These are phyloP conservation scores for Elanoides forficatus DNA, from an alignment of 2,113 vertebrate species.

Conservation along the genomic window DNA sequence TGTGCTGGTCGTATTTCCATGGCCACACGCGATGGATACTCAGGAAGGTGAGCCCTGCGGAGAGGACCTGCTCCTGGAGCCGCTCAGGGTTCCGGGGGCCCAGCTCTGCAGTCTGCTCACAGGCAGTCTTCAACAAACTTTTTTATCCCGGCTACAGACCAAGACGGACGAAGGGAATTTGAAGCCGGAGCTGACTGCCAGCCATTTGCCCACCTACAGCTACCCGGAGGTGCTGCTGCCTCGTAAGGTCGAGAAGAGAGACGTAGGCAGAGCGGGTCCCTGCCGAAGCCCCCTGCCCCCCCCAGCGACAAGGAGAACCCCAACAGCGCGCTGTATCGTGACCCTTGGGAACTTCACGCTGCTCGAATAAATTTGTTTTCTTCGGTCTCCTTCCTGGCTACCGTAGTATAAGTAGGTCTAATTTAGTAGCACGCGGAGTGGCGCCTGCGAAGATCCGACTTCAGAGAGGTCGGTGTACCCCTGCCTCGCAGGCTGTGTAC, in stretches of 20 bases:
- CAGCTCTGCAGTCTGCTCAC: not conserved
- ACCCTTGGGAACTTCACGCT: not conserved
- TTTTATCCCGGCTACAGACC: not conserved
- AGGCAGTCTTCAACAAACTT: not conserved
- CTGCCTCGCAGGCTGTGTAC: not conserved
- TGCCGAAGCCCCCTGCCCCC: not conserved
- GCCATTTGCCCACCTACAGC: not conserved
- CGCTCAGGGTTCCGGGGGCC: not conserved
- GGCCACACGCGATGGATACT: not conserved
- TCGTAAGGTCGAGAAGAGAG: not conserved
- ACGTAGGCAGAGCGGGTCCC: fast-evolving
- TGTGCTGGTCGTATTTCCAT: not conserved
- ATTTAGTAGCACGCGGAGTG: not conserved
- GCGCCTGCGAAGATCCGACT: not conserved
- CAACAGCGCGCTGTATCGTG: too few species aligned
- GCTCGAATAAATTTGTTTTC: not conserved
- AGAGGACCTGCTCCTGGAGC: not conserved
- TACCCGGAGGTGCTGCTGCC: not conserved
- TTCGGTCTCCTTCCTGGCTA: not conserved
- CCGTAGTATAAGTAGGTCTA: not conserved
- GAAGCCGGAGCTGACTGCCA: not conserved
- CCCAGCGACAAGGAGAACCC: not conserved
- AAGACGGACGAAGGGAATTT: not conserved
- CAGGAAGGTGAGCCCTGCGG: not conserved
- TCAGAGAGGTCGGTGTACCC: not conserved